Evolutionary conservation across 2,797 vertebrate genomes (phyloP).

Genomic region (Phoeniculus purpureus): DNA sequence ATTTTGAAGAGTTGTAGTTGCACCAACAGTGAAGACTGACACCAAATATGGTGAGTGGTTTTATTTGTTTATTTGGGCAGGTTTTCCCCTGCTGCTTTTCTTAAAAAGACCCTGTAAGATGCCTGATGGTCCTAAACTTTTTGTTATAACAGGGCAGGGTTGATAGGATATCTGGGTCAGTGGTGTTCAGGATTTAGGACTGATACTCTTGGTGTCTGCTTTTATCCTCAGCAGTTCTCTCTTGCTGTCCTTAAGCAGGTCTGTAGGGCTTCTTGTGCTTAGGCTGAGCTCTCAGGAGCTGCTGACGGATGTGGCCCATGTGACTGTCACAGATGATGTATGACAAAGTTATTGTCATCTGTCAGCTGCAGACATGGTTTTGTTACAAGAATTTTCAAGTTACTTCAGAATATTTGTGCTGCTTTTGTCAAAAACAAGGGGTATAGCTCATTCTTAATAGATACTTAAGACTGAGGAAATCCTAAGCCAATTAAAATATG

Average conservation of each 20-base stretch:
- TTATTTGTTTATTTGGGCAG: background rate
- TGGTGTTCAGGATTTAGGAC: background rate
- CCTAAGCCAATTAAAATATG: background rate
- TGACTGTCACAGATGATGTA: background rate
- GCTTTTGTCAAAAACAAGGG: background rate
- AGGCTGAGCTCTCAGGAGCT: background rate
- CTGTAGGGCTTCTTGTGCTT: background rate
- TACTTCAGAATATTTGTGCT: background rate
- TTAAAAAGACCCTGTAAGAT: background rate
- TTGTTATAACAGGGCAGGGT: background rate
- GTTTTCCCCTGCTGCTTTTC: slow-evolving; percentile 5
- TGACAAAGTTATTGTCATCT: background rate
- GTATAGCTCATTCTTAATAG: background rate
- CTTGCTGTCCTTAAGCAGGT: background rate
- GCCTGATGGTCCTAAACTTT: slow-evolving; percentile 35
- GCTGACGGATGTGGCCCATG: background rate
- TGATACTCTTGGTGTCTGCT: background rate
- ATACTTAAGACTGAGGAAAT: background rate
- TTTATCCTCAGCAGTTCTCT: background rate
- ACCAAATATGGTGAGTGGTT: slow-evolving; percentile 1
- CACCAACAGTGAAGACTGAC: slow-evolving; percentile 59
- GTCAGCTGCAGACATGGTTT: background rate
- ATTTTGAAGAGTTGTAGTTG: slow-evolving; percentile 32
- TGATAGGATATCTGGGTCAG: background rate
- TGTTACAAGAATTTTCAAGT: background rate